Conservation (phyloP, 2,797 vertebrate genomes). For the Gouania willdenowi region DNA sequence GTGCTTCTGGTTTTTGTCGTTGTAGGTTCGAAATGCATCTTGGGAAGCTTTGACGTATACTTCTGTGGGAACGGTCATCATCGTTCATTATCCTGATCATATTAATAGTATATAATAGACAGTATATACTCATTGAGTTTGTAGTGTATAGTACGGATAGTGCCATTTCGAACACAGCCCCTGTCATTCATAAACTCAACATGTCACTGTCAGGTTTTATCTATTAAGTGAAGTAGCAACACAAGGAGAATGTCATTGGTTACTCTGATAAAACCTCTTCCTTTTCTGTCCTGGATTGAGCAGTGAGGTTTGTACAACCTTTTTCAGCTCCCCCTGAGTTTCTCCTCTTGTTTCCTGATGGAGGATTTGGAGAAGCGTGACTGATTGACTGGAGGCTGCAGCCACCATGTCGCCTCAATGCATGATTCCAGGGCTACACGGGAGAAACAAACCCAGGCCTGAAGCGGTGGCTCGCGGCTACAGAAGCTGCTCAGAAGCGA, state of each 20-base stretch:
- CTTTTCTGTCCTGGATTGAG: not conserved
- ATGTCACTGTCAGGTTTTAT: not conserved
- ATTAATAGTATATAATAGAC: no score
- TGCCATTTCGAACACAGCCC: no score
- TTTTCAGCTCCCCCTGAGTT: constrained; percentile 4
- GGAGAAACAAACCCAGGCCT: constrained; percentile 2
- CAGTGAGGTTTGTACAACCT: not conserved
- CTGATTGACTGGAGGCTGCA: constrained; percentile 34
- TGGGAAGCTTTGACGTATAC: no score
- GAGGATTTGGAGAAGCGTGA: constrained; percentile 21
- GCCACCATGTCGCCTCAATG: constrained; percentile 23
- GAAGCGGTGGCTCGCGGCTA: constrained; percentile 7
- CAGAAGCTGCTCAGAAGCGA: constrained; percentile 1
- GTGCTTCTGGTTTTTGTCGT: no score
- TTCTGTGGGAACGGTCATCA: no score
- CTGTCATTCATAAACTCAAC: constrained; percentile 1
- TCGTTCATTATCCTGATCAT: no score
- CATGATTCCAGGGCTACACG: constrained; percentile 15
- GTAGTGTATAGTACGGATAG: no score
- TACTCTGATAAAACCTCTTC: not conserved
- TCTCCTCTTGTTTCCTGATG: constrained; percentile 15
- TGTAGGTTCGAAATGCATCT: no score
- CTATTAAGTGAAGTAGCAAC: not conserved
- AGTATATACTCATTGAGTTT: no score
- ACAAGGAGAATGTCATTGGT: not conserved